Conservation (phyloP, 2,113 vertebrate species). For the Alaudala cheleensis region DNA sequence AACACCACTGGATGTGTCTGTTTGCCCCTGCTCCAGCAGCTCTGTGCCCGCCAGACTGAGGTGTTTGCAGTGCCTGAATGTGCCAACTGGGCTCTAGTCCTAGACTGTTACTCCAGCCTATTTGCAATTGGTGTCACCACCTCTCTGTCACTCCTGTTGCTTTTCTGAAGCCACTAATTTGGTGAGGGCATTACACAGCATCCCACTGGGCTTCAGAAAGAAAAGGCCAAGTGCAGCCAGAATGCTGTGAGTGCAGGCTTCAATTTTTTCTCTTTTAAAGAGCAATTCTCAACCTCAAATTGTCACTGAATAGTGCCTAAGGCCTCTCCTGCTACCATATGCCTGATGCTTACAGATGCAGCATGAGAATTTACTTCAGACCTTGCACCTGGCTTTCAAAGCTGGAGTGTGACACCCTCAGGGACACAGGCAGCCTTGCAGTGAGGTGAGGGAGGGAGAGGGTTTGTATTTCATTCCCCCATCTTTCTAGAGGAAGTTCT, state of each 20-base stretch:
- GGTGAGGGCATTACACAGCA: not conserved
- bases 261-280: not conserved
- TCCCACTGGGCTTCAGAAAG: not conserved
- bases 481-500: not conserved
- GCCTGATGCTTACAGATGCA: not conserved
- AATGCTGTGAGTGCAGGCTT: not conserved
- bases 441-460: not conserved
- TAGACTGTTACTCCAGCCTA: not conserved
- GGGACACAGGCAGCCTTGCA: rapidly evolving
- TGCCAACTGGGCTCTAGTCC: not conserved
- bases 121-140: not conserved
- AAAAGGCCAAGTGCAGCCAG: not conserved
- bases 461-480: rapidly evolving
- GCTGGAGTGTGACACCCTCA: not conserved
- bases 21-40: not conserved
- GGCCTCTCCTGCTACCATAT: not conserved
- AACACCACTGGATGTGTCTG: rapidly evolving
- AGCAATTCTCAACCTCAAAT: not conserved
- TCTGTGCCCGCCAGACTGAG: not conserved
- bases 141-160: not conserved
- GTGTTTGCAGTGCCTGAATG: not conserved
- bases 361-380: not conserved
- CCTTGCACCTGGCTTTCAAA: not conserved
- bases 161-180: not conserved
- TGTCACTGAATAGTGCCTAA: not conserved